Conservation (phyloP, 2,113 vertebrate species). For the Brachyhypopomus gauderio region DNA sequence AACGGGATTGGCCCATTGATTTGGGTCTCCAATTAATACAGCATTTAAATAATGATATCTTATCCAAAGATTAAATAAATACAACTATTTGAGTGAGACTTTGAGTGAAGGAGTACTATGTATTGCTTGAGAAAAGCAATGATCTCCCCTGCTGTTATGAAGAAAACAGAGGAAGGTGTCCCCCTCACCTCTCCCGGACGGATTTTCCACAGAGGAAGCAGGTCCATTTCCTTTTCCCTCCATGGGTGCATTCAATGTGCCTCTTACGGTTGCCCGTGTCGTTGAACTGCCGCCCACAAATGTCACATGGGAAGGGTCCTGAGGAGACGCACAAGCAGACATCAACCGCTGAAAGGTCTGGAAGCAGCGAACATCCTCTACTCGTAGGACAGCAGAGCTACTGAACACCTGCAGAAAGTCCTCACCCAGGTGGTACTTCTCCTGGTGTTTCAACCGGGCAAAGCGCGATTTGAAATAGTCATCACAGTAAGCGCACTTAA, state of each 20-base stretch:
- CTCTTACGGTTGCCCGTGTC: constrained; percentile 95
- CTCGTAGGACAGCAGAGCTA: not conserved
- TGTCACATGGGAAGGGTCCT: constrained; percentile 98
- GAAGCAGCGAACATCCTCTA: not conserved
- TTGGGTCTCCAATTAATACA: too few relatives aligned
- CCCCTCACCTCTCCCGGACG: constrained; percentile 88
- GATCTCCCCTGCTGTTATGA: too few relatives aligned
- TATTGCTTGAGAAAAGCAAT: too few relatives aligned
- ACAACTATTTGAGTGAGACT: too few relatives aligned
- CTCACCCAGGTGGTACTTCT: constrained; percentile 91
- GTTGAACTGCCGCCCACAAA: constrained; percentile 96
- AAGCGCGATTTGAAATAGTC: constrained; percentile 96
- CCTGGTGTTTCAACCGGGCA: constrained; percentile 94
- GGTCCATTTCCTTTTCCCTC: constrained; percentile 96
- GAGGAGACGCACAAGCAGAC: not conserved
- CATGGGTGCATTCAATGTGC: constrained; percentile 96
- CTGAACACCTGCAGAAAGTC: not conserved
- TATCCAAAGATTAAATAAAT: too few relatives aligned
- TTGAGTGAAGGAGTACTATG: too few relatives aligned
- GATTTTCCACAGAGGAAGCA: constrained; percentile 97
- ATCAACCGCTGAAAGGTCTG: not conserved
- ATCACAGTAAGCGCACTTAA: constrained; percentile 95
- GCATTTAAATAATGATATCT: too few relatives aligned
- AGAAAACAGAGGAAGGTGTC: too few relatives aligned
- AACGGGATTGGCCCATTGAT: too few relatives aligned